These are phyloP conservation scores for Galemys pyrenaicus DNA, from an alignment of 2,113 vertebrate genomes.

Conservation along the genomic window DNA sequence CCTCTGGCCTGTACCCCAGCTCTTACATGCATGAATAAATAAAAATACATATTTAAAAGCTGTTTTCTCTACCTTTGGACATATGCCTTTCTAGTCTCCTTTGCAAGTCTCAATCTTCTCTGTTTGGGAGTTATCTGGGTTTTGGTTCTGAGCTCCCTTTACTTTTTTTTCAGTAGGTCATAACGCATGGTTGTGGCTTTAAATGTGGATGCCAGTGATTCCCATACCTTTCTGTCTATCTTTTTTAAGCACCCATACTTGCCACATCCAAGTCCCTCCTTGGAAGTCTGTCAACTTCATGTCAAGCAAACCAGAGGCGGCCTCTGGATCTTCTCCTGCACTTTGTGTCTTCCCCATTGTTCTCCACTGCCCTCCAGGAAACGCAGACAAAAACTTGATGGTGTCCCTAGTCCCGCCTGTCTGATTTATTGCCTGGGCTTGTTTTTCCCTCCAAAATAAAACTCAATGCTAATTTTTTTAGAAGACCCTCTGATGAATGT, in stretches of 20 bases:
- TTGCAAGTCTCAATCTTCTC: background rate
- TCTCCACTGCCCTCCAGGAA: background rate
- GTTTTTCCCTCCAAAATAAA: background rate
- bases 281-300: background rate
- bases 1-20: no score
- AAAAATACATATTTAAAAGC: no score
- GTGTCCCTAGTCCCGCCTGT: fast-evolving
- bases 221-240: background rate
- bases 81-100: background rate
- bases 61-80: background rate
- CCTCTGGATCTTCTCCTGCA: background rate
- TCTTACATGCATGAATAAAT: no score
- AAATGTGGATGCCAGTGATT: background rate
- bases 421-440: background rate
- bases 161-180: background rate
- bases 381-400: background rate
- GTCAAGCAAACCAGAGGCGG: background rate
- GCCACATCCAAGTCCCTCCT: background rate
- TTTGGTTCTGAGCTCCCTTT: background rate
- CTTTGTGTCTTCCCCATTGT: background rate
- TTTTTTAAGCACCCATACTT: background rate
- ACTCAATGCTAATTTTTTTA: background rate
- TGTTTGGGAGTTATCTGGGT: background rate
- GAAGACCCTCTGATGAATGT: background rate
- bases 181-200: background rate